Evolutionary conservation across 2,113 vertebrate species (phyloP).

Genomic region (Acanthisitta chloris): DNA sequence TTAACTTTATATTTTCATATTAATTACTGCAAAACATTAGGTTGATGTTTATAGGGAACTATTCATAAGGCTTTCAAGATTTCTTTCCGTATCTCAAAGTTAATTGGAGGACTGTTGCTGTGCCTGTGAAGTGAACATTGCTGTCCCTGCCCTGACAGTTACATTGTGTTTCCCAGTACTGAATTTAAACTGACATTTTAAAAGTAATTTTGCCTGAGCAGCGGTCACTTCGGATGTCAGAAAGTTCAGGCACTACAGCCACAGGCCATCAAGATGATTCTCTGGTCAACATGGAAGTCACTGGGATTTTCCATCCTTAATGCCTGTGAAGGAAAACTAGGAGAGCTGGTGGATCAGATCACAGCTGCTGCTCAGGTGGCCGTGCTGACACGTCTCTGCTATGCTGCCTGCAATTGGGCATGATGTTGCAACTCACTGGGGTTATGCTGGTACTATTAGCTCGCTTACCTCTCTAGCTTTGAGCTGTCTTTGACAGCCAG

Average conservation of each 20-base stretch:
- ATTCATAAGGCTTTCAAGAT: neutral
- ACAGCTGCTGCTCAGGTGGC: accelerated
- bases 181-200: neutral
- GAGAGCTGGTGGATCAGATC: neutral
- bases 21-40: neutral
- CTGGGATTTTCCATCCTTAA: neutral
- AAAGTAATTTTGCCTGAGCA: neutral
- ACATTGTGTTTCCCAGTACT: neutral
- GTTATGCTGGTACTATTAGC: neutral
- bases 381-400: neutral
- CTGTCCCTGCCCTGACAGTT: neutral
- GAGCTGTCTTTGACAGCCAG: neutral
- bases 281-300: neutral
- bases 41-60: neutral
- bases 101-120: neutral
- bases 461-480: neutral
- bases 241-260: neutral
- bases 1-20: neutral
- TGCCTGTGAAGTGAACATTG: neutral
- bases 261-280: neutral
- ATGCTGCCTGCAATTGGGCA: neutral
- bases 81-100: neutral
- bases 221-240: neutral
- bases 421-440: neutral
- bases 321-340: neutral